phyloP scores from a whole-genome alignment of 2,797 vertebrate genomes.

The Pseudochaenichthys georgianus region DNA sequence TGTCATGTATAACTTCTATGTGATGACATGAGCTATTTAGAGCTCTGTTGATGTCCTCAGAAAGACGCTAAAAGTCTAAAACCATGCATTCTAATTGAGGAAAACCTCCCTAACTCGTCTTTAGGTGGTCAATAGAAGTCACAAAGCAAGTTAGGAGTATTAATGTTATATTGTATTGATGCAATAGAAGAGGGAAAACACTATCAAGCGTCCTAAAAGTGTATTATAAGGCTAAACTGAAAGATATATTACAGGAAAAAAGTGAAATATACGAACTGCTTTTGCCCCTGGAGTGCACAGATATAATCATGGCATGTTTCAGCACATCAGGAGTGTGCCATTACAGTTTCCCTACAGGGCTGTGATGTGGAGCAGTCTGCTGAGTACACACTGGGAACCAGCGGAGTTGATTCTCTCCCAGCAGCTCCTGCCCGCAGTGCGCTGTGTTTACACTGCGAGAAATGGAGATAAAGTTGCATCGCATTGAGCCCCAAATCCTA shows the following conservation, averaged over 20 bases:
- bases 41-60: not conserved
- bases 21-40: not conserved
- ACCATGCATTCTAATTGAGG: not conserved
- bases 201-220: constrained; percentile 23
- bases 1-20: not conserved
- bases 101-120: not conserved
- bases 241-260: not conserved
- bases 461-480: constrained; percentile 76
- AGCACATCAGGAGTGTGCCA: not conserved
- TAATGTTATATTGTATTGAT: not conserved
- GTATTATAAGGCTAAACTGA: not conserved
- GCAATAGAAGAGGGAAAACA: not conserved
- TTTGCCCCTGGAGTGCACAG: not conserved
- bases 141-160: constrained; percentile 6
- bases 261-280: not conserved
- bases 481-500: constrained; percentile 28
- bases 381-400: constrained; percentile 13
- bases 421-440: constrained; percentile 78
- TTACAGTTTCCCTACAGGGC: not conserved
- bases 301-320: not conserved
- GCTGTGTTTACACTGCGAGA: constrained; percentile 75
- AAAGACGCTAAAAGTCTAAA: not conserved
- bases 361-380: constrained; percentile 30
- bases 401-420: constrained; percentile 67
- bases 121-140: not conserved